Percentiles rank a stretch among this genome's conserved stretches.
Conservation (phyloP, 2,797 vertebrate species). For the Acipenser transmontanus region DNA sequence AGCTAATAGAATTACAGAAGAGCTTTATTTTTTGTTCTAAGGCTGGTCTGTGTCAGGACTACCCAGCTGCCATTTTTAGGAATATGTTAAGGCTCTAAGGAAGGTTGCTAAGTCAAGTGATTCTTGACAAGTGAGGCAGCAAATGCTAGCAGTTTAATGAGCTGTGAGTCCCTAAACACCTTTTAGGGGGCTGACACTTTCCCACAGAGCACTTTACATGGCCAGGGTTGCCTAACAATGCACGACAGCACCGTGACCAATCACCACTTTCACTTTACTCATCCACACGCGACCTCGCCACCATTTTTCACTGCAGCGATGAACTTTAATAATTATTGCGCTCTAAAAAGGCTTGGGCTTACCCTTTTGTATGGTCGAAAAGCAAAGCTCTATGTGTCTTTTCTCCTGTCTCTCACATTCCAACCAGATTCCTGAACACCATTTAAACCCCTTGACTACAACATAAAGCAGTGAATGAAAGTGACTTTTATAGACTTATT, state of each 20-base stretch:
- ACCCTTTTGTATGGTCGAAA: conserved; percentile 82
- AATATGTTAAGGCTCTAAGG: conserved; percentile 24
- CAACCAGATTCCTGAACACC: conserved; percentile 66
- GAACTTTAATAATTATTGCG: conserved; percentile 75
- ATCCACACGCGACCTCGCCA: conserved; percentile 93
- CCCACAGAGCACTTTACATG: conserved; percentile 83
- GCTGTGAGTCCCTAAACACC: conserved; percentile 62
- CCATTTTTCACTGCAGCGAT: conserved; percentile 91
- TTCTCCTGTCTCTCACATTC: conserved; percentile 82
- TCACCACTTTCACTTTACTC: conserved; percentile 83
- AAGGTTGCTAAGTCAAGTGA: conserved; percentile 53
- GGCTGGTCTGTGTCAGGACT: neutral
- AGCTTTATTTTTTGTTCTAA: neutral
- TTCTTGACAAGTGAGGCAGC: conserved; percentile 72
- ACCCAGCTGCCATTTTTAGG: neutral
- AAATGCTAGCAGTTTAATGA: conserved; percentile 73
- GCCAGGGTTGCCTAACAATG: conserved; percentile 69
- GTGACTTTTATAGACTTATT: conserved; percentile 99
- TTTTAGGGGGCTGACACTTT: conserved; percentile 89
- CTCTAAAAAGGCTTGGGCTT: conserved; percentile 57
- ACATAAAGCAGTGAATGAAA: conserved; percentile 91
- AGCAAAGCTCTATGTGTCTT: conserved; percentile 67
- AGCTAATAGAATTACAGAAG: too few relatives aligned
- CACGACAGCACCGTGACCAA: conserved; percentile 83
- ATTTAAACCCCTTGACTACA: conserved; percentile 82